Percentiles rank a stretch among this genome's conserved stretches.
phyloP scores from a whole-genome alignment of 2,888 invertebrate genomes.

The Napeogenes inachia region DNA sequence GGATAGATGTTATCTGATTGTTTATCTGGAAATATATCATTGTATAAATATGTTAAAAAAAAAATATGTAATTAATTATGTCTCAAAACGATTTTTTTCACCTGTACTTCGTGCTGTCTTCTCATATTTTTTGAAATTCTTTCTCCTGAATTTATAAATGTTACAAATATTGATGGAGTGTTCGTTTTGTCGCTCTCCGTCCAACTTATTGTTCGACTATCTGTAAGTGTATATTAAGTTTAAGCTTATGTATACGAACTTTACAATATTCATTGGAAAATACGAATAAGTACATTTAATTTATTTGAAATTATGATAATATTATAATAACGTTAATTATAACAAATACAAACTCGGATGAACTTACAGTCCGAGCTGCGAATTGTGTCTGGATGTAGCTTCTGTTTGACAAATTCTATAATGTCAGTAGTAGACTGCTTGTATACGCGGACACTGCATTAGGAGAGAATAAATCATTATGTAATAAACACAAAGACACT shows the following conservation, averaged over 20 bases:
- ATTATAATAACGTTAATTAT: background rate
- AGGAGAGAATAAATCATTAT: background rate
- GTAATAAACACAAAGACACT: too few relatives aligned
- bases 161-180: constrained; percentile 77
- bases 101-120: constrained; percentile 84
- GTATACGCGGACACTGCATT: constrained; percentile 36
- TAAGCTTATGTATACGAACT: too few relatives aligned
- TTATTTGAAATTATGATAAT: background rate
- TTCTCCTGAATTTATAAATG: constrained; percentile 81
- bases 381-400: constrained; percentile 62
- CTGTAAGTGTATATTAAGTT: constrained; percentile 10
- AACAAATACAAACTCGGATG: background rate
- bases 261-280: background rate
- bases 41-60: background rate
- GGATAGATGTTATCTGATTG: constrained; percentile 49
- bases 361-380: constrained; percentile 33
- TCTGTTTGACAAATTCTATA: constrained; percentile 83
- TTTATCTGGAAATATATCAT: constrained; percentile 35
- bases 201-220: constrained; percentile 48
- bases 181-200: constrained; percentile 55
- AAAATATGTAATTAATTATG: background rate
- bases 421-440: constrained; percentile 75
- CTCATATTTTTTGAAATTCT: constrained; percentile 80
- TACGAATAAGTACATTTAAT: too few relatives aligned
- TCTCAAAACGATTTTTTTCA: constrained; percentile 39